These are phyloP conservation scores for Tachycineta bicolor DNA, from an alignment of 2,113 vertebrate genomes.

Conservation along the genomic window DNA sequence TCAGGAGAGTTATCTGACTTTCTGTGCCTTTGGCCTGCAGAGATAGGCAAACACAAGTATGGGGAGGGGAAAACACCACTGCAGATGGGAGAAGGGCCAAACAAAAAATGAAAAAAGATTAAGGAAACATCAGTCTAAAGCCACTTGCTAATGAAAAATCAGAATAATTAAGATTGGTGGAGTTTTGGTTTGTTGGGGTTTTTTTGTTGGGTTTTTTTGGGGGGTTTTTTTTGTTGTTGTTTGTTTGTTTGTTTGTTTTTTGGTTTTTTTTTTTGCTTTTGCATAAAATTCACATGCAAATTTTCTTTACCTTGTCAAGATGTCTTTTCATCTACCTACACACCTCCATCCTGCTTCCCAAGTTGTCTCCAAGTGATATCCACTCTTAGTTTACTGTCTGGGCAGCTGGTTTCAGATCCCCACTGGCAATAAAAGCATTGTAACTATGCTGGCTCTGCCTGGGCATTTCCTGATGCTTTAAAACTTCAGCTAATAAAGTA, in stretches of 20 bases:
- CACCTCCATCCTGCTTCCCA: background rate
- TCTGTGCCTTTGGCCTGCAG: background rate
- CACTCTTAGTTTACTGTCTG: background rate
- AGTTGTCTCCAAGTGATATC: background rate
- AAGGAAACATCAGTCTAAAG: background rate
- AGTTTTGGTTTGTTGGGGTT: too few species aligned
- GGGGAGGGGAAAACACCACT: background rate
- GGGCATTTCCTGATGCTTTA: background rate
- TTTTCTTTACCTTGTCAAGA: background rate
- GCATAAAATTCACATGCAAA: background rate
- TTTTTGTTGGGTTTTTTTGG: too few species aligned
- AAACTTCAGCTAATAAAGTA: background rate
- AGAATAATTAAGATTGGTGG: background rate
- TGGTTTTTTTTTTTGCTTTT: too few species aligned
- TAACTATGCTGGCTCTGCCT: background rate
- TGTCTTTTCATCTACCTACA: background rate
- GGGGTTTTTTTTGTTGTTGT: too few species aligned
- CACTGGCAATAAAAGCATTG: background rate
- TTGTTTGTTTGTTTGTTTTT: too few species aligned
- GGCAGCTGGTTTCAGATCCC: background rate
- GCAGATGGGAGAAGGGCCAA: background rate
- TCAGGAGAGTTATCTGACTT: background rate
- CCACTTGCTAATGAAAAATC: background rate
- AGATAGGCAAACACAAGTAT: background rate
- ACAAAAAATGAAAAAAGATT: background rate